A percentile compares a stretch with the other conserved stretches of the same genome.
phyloP scores from a whole-genome alignment of 2,797 vertebrate genomes.

The Sebastes umbrosus region DNA sequence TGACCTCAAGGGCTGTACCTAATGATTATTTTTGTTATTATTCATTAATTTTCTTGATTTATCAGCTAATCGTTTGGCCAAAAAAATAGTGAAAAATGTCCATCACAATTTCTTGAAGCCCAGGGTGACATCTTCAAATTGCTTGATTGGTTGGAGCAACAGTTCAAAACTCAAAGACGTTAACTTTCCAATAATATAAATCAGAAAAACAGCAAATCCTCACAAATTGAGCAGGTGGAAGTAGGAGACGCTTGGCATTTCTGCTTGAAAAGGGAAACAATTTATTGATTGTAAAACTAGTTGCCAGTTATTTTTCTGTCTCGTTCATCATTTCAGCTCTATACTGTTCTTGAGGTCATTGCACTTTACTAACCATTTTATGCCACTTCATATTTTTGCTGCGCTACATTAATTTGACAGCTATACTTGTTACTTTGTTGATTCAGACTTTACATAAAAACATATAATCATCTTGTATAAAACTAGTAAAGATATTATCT shows the following conservation, averaged over 20 bases:
- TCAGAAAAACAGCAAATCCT: neutral
- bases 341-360: neutral
- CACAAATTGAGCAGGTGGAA: neutral
- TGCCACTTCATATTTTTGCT: neutral
- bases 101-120: neutral
- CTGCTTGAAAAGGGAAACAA: neutral
- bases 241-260: neutral
- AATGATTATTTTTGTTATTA: conserved; percentile 6
- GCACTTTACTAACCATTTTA: neutral
- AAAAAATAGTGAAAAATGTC: neutral
- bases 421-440: neutral
- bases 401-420: neutral
- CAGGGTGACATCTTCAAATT: neutral
- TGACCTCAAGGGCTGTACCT: neutral
- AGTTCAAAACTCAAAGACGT: neutral
- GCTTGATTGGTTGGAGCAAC: neutral
- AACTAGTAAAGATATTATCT: neutral
- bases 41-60: neutral
- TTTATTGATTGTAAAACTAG: neutral
- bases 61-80: neutral
- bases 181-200: neutral
- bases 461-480: neutral
- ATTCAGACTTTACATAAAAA: neutral
- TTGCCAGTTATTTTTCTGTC: neutral
- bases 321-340: neutral